Evolutionary conservation across 1,140 invertebrate species (phyloP).

Genomic region (Dufourea novaeangliae): DNA sequence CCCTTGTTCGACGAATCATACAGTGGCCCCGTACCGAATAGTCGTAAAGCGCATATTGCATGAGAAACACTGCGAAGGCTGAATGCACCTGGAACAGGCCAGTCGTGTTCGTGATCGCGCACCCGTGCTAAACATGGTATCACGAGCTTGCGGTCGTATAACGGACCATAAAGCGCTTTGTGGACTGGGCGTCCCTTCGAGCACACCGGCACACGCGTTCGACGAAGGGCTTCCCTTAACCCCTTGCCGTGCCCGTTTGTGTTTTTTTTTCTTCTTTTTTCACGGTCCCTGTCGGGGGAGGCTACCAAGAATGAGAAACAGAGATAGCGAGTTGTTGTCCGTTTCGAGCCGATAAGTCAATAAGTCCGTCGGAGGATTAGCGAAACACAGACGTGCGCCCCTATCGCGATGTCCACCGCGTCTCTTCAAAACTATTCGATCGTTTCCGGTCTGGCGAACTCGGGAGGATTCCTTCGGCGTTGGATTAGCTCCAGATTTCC

Average conservation of each 20-base stretch:
- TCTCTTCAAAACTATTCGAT: background rate
- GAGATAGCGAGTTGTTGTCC: no score
- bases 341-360: constrained; percentile 1
- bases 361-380: background rate
- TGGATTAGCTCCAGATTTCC: background rate
- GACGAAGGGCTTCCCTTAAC: constrained; percentile 8
- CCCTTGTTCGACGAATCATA: background rate
- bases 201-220: constrained; percentile 21
- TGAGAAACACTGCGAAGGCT: constrained; percentile 38
- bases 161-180: constrained; percentile 49
- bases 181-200: constrained; percentile 36
- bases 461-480: background rate
- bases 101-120: constrained; percentile 43
- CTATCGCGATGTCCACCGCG: background rate
- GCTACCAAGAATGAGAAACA: background rate
- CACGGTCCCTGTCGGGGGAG: background rate
- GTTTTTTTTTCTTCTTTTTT: background rate
- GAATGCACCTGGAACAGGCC: constrained; percentile 40
- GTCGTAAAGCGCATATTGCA: constrained; percentile 14
- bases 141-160: constrained; percentile 53
- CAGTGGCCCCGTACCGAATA: background rate
- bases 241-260: background rate
- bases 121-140: constrained; percentile 50
- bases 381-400: background rate
- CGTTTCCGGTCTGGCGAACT: background rate